Evolutionary conservation across 2,113 vertebrate genomes (phyloP), one percentile per base, ranked within the genome.

Genomic region (Sylvilagus bachmani): DNA sequence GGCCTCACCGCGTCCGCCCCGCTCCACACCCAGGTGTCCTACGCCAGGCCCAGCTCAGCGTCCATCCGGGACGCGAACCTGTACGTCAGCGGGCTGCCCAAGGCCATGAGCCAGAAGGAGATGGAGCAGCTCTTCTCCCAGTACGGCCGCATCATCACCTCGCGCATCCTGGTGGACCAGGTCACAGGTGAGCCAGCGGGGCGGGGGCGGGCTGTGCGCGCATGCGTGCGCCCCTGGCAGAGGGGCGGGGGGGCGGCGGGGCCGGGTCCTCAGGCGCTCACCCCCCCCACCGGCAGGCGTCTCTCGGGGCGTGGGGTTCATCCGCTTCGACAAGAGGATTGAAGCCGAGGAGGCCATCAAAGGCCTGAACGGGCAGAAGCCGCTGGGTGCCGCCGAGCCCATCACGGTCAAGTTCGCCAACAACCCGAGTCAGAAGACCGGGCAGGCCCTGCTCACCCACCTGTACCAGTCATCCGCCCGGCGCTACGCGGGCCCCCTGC

Each of bases 351-450:
- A 99, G 97, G 99, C 99, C 95, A 99, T 99, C 98, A 99, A 99
- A 95, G 99, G 99, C 74, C 98, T 99, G 98, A 99, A 99, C 0
- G 99, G 99, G 83, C 99, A 99, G 98, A 99, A 99, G 94, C 99
- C 99, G 0, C 98, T 99, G 95, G 99, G 99, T 0, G 99, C 99
- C 0, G 98, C 99, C 0, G 99, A 99, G 96, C 99, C 99, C 98
- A 99, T 99, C 98, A 99, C 99, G 4, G 99, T 99, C 97, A 99
- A 99, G 98, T 99, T 99, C 3, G 99, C 99, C 98, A 99, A 99
- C 98, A 99, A 99, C 97, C 99, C 99, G 4, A 99, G 99, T 94
- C 99, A 99, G 99, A 99, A 99, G 98, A 99, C 99, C 0, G 99
- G 99, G 91, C 99, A 99, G 98, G 99, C 99, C 2, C 98, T 99